These are phyloP conservation scores for Cavia aperea DNA, from an alignment of 2,113 vertebrate genomes.

Conservation along the genomic window DNA sequence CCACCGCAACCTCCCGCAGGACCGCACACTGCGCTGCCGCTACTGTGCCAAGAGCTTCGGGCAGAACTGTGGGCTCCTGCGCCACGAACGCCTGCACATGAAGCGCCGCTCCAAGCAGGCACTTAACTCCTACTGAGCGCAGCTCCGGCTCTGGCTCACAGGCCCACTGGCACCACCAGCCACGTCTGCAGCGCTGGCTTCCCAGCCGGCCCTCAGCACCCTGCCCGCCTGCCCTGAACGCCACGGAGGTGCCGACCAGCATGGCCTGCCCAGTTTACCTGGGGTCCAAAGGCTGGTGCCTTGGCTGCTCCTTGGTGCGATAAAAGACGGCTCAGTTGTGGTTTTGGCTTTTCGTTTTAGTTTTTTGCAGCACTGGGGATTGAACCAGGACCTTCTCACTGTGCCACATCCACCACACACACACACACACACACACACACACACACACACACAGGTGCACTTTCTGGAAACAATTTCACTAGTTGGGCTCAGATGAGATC, in stretches of 20 bases:
- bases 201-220: too few relatives aligned
- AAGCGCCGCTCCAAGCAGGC: conserved; percentile 69
- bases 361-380: neutral
- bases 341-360: neutral
- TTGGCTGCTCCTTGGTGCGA: neutral
- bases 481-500: neutral
- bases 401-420: neutral
- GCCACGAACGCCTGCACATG: conserved; percentile 69
- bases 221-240: neutral
- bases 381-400: neutral
- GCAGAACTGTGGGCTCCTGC: conserved; percentile 65
- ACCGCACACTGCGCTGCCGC: conserved; percentile 49
- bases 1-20: conserved; percentile 3
- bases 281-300: too few relatives aligned
- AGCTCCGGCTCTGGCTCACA: too few relatives aligned
- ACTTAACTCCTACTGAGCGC: conserved; percentile 66
- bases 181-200: neutral
- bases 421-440: too few relatives aligned
- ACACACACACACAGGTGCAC: neutral
- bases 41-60: conserved; percentile 68
- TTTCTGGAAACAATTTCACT: neutral
- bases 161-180: neutral
- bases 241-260: neutral
- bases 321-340: neutral
- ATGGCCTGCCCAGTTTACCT: neutral